Evolutionary conservation across 2,888 invertebrate species (phyloP).

Genomic region (Amiota communis): DNA sequence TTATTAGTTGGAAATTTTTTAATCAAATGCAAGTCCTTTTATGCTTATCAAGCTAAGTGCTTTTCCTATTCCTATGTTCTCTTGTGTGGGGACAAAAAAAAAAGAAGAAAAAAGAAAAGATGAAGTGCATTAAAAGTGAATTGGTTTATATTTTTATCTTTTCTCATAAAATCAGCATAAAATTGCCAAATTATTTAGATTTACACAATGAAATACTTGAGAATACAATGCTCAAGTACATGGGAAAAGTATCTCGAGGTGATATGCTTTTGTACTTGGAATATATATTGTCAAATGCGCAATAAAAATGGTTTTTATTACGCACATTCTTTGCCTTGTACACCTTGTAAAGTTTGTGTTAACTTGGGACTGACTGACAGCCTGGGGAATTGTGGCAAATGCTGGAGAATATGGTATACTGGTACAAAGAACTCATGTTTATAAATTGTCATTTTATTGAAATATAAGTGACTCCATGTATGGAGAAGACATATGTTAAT

Average conservation of each 20-base stretch:
- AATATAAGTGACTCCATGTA: constrained; percentile 41
- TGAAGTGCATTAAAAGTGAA: neutral
- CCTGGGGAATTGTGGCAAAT: constrained; percentile 21
- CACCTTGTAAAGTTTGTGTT: constrained; percentile 3
- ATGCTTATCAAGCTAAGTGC: constrained; percentile 9
- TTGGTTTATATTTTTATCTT: constrained; percentile 20
- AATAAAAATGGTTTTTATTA: constrained; percentile 61
- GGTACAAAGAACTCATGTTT: constrained; percentile 38
- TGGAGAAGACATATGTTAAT: neutral
- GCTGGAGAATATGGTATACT: constrained; percentile 1
- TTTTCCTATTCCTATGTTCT: neutral
- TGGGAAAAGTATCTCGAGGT: neutral
- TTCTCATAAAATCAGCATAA: constrained; percentile 63
- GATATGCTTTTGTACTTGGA: neutral
- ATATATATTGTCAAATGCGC: constrained; percentile 68
- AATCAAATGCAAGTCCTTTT: constrained; percentile 20
- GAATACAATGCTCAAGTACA: neutral
- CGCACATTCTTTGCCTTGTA: constrained; percentile 2
- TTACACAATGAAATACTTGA: constrained; percentile 41
- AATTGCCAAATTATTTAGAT: constrained; percentile 67
- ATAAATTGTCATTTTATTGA: constrained; percentile 62
- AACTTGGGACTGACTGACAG: neutral
- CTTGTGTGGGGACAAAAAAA: too few species aligned
- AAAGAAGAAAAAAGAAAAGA: too few species aligned
- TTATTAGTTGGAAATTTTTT: constrained; percentile 3